These are phyloP conservation scores for Augochlorella aurata DNA, from an alignment of 2,888 invertebrate genomes.

Conservation along the genomic window DNA sequence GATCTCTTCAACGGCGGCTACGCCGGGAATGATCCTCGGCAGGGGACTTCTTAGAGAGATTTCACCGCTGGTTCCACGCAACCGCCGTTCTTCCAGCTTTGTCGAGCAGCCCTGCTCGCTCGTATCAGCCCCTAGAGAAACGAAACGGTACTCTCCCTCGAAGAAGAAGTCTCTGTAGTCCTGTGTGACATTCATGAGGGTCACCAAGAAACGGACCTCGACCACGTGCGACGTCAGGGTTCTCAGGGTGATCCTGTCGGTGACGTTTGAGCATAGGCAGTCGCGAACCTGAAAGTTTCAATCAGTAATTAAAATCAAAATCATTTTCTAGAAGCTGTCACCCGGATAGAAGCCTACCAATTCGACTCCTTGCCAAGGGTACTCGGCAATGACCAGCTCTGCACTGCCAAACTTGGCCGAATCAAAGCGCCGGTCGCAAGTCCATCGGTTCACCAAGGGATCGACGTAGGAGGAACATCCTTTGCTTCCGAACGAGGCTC, in stretches of 20 bases:
- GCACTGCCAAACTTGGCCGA: slow-evolving; percentile 65
- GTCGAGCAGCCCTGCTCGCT: slow-evolving; percentile 85
- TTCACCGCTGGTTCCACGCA: slow-evolving; percentile 89
- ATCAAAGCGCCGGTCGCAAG: slow-evolving; percentile 84
- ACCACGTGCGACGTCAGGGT: slow-evolving; percentile 88
- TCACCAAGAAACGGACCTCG: slow-evolving; percentile 89
- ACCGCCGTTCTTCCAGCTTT: slow-evolving; percentile 86
- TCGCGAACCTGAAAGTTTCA: slow-evolving; percentile 87
- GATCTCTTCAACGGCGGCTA: slow-evolving; percentile 71
- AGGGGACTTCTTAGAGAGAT: slow-evolving; percentile 87
- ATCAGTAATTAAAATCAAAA: not conserved
- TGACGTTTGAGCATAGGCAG: slow-evolving; percentile 88
- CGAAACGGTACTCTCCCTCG: slow-evolving; percentile 88
- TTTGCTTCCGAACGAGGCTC: slow-evolving; percentile 88
- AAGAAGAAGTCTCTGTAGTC: slow-evolving; percentile 91
- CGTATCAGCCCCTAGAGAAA: slow-evolving; percentile 70
- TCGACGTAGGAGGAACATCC: slow-evolving; percentile 87
- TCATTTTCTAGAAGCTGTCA: too few species aligned
- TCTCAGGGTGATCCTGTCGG: slow-evolving; percentile 86
- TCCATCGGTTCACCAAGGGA: slow-evolving; percentile 86
- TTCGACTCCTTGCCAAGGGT: slow-evolving; percentile 83
- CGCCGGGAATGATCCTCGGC: slow-evolving; percentile 73
- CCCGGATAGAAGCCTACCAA: slow-evolving; percentile 79
- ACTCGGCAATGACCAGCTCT: slow-evolving; percentile 74
- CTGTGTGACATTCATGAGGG: slow-evolving; percentile 91